A percentile compares a stretch with the other conserved stretches of the same genome.
Conservation (phyloP, 2,888 invertebrate genomes). For the Keiferia lycopersicella region DNA sequence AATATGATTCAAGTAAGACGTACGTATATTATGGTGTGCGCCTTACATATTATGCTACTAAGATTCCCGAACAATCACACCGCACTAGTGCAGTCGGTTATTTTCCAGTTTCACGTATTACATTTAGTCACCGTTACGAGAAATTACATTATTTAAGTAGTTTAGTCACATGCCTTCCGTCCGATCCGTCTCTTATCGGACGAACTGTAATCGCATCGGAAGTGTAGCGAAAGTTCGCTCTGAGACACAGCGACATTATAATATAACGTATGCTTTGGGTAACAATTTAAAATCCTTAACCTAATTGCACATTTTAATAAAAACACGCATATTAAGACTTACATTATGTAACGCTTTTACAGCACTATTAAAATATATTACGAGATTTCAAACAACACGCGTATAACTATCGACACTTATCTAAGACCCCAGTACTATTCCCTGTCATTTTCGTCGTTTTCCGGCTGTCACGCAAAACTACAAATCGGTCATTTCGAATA, state of each 20-base stretch:
- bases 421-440: conserved; percentile 69
- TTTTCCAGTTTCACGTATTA: conserved; percentile 18
- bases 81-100: conserved; percentile 38
- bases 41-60: conserved; percentile 78
- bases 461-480: no score
- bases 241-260: conserved; percentile 52
- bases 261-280: conserved; percentile 70
- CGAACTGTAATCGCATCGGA: conserved; percentile 12
- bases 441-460: conserved; percentile 55
- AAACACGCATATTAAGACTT: conserved; percentile 73
- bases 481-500: no score
- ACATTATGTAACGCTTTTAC: conserved; percentile 61
- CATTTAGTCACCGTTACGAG: conserved; percentile 19
- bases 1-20: conserved; percentile 71
- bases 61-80: conserved; percentile 60
- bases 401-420: conserved; percentile 64
- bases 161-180: conserved; percentile 28
- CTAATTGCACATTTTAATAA: conserved; percentile 75
- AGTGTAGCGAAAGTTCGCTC: conserved; percentile 40
- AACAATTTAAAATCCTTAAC: conserved; percentile 69
- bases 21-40: conserved; percentile 47
- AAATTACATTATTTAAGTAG: conserved; percentile 24
- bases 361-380: conserved; percentile 73
- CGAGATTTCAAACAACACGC: conserved; percentile 80
- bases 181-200: conserved; percentile 17